A percentile compares a stretch with the other conserved stretches of the same genome.
These are phyloP conservation scores for Tipula unca DNA, from an alignment of 2,888 invertebrate genomes.

Conservation along the genomic window DNA sequence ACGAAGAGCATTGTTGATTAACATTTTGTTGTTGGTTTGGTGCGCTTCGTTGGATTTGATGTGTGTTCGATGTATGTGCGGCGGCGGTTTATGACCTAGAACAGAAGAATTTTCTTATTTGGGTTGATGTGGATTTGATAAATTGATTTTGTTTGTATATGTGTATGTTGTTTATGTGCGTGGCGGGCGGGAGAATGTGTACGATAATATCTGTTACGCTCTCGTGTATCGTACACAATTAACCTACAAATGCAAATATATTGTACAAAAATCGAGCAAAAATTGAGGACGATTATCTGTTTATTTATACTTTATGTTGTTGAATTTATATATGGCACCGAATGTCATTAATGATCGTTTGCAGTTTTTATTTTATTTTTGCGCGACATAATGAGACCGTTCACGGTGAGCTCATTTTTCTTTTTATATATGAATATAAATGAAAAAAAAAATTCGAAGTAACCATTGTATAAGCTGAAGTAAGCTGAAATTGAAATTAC, in stretches of 20 bases:
- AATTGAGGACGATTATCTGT: background rate
- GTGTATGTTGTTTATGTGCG: background rate
- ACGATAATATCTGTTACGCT: background rate
- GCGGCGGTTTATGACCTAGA: background rate
- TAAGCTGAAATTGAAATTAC: no score
- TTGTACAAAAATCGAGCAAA: background rate
- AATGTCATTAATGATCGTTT: background rate
- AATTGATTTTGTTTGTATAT: background rate
- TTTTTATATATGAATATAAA: background rate
- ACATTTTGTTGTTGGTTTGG: background rate
- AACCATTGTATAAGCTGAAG: no score
- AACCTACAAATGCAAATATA: background rate
- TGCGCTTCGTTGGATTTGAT: background rate
- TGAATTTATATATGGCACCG: background rate
- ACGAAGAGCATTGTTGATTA: background rate
- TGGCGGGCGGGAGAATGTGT: background rate
- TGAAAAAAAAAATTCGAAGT: no score
- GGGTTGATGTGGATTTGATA: background rate
- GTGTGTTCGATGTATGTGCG: background rate
- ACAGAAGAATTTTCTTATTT: background rate
- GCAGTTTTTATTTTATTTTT: no score
- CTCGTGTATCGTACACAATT: background rate
- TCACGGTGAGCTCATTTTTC: background rate
- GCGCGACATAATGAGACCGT: background rate
- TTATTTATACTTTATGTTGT: background rate